Evolutionary conservation across 2,797 vertebrate genomes (phyloP).

Genomic region (Delichon dasypus): DNA sequence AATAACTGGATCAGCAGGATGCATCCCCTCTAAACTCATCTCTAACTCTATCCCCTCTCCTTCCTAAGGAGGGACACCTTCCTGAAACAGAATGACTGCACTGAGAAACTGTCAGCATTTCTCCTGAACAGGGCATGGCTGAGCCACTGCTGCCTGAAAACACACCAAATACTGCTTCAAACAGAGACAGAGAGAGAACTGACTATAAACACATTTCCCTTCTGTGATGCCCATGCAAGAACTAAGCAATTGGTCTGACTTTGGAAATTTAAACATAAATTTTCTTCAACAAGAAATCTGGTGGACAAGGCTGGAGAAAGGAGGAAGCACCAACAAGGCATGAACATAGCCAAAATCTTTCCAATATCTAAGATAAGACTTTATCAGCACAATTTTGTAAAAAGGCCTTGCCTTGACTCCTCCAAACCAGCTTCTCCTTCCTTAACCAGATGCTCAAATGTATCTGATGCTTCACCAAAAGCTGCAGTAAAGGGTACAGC

Average conservation of each 20-base stretch:
- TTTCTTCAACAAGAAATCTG: not conserved
- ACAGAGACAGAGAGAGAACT: not conserved
- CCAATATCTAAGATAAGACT: not conserved
- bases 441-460: not conserved
- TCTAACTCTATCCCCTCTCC: not conserved
- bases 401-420: not conserved
- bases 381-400: not conserved
- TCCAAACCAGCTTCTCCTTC: not conserved
- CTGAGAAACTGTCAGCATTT: not conserved
- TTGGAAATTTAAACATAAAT: not conserved
- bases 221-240: not conserved
- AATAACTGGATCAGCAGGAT: not conserved
- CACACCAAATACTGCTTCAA: not conserved
- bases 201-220: not conserved
- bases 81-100: not conserved
- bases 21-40: not conserved
- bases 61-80: not conserved
- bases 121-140: not conserved
- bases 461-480: not conserved
- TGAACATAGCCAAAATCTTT: not conserved
- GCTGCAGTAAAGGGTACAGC: not conserved
- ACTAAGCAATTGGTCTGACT: not conserved
- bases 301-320: not conserved
- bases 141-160: not conserved
- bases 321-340: not conserved